A percentile compares a stretch with the other conserved stretches of the same genome.
Evolutionary conservation across 2,888 invertebrate genomes (phyloP).

Genomic region (Helicoverpa assulta): DNA sequence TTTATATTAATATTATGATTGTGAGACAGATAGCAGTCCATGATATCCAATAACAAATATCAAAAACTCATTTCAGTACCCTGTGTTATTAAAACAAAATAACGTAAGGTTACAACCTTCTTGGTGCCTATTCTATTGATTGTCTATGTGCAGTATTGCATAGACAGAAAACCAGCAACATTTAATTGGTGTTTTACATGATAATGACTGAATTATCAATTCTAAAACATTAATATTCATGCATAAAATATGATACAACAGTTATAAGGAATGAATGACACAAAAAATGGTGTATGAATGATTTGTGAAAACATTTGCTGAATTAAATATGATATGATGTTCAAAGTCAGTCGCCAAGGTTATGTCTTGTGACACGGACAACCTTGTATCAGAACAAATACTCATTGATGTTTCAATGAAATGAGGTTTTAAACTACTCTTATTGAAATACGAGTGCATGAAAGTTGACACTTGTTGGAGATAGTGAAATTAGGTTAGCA

Average conservation of each 20-base stretch:
- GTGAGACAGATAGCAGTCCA: conserved; percentile 12
- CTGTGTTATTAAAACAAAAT: background rate
- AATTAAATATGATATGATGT: conserved; percentile 28
- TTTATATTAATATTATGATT: conserved; percentile 11
- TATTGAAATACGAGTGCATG: conserved; percentile 16
- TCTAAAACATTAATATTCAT: conserved; percentile 25
- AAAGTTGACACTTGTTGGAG: conserved; percentile 19
- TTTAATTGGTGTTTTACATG: background rate
- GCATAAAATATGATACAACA: conserved; percentile 28
- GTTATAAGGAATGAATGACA: conserved; percentile 1
- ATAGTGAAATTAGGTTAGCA: conserved; percentile 32
- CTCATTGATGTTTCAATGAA: conserved; percentile 33
- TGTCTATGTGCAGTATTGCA: background rate
- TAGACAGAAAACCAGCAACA: background rate
- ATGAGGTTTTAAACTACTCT: conserved; percentile 17
- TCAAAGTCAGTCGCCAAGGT: conserved; percentile 51
- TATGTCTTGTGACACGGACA: conserved; percentile 35
- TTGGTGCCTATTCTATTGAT: background rate
- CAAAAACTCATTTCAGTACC: background rate
- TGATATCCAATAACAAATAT: background rate
- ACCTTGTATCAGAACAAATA: conserved; percentile 40
- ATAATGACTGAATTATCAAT: conserved; percentile 7
- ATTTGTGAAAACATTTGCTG: conserved; percentile 22
- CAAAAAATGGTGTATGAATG: conserved; percentile 17
- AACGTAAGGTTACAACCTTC: background rate